A percentile compares a stretch with the other conserved stretches of the same genome.
Evolutionary conservation across 2,888 invertebrate species (phyloP).

Genomic region (Agonum fuliginosum): DNA sequence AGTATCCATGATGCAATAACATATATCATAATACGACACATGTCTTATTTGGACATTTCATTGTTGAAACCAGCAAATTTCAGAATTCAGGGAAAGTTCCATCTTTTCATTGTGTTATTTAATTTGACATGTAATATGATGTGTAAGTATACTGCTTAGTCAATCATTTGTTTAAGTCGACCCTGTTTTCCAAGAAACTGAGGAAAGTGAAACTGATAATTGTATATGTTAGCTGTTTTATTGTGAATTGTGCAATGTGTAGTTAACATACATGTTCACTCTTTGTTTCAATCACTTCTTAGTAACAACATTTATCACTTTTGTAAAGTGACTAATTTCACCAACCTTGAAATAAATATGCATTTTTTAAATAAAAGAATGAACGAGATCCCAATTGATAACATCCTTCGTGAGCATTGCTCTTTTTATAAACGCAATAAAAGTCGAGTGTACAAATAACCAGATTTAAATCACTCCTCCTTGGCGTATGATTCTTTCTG

Average conservation of each 20-base stretch:
- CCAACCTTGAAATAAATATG: neutral
- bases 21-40: too few species aligned
- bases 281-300: neutral
- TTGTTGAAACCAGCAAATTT: too few species aligned
- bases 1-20: too few species aligned
- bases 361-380: too few species aligned
- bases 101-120: too few species aligned
- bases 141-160: too few species aligned
- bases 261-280: neutral
- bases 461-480: slow-evolving; percentile 15
- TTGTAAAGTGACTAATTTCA: neutral
- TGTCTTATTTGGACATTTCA: too few species aligned
- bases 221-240: neutral
- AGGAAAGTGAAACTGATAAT: neutral
- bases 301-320: neutral
- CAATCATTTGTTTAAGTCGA: too few species aligned
- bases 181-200: too few species aligned
- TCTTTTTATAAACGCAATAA: slow-evolving; percentile 24
- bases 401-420: neutral
- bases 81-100: too few species aligned
- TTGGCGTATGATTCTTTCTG: neutral
- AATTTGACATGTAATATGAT: too few species aligned
- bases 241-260: neutral
- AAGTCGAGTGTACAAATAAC: slow-evolving; percentile 19
- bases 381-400: slow-evolving; percentile 10